These are phyloP conservation scores for Belgica antarctica DNA, from an alignment of 2,888 invertebrate genomes.

Conservation along the genomic window DNA sequence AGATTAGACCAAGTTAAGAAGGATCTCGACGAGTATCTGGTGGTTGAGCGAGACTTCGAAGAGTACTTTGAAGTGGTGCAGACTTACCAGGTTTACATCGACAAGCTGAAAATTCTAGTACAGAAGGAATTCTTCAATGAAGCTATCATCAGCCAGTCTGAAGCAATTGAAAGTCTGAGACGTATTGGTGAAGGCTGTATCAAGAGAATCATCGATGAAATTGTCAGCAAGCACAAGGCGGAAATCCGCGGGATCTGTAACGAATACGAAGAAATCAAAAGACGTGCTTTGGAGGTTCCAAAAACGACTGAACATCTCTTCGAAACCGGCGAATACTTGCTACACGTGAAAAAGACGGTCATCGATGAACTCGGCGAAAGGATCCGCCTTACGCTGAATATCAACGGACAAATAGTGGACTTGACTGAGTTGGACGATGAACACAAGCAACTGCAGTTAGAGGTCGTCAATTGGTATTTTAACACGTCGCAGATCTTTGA, in stretches of 20 bases:
- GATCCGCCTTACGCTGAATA: slow-evolving; percentile 65
- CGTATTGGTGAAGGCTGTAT: slow-evolving; percentile 60
- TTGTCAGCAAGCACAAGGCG: slow-evolving; percentile 63
- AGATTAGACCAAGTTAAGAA: slow-evolving; percentile 58
- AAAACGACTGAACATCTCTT: slow-evolving; percentile 77
- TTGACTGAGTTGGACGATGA: slow-evolving; percentile 70
- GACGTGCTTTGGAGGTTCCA: slow-evolving; percentile 69
- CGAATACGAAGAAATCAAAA: slow-evolving; percentile 69
- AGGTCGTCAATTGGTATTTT: slow-evolving; percentile 78
- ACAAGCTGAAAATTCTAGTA: slow-evolving; percentile 62
- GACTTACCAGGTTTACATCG: slow-evolving; percentile 61
- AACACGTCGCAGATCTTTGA: slow-evolving; percentile 80
- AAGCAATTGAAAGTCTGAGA: slow-evolving; percentile 64
- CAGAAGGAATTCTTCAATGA: slow-evolving; percentile 68
- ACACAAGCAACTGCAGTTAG: slow-evolving; percentile 77
- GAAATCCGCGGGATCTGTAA: slow-evolving; percentile 68
- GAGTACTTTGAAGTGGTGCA: slow-evolving; percentile 62
- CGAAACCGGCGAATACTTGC: slow-evolving; percentile 76
- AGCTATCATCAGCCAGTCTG: slow-evolving; percentile 63
- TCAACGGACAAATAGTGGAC: slow-evolving; percentile 70
- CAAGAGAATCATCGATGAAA: slow-evolving; percentile 62
- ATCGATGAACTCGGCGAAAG: slow-evolving; percentile 68
- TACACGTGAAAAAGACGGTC: slow-evolving; percentile 70
- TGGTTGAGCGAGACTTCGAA: slow-evolving; percentile 59
- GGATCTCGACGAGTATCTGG: slow-evolving; percentile 57